phyloP scores from a whole-genome alignment of 1,140 invertebrate genomes.

The Aphelenchoides fujianensis region DNA sequence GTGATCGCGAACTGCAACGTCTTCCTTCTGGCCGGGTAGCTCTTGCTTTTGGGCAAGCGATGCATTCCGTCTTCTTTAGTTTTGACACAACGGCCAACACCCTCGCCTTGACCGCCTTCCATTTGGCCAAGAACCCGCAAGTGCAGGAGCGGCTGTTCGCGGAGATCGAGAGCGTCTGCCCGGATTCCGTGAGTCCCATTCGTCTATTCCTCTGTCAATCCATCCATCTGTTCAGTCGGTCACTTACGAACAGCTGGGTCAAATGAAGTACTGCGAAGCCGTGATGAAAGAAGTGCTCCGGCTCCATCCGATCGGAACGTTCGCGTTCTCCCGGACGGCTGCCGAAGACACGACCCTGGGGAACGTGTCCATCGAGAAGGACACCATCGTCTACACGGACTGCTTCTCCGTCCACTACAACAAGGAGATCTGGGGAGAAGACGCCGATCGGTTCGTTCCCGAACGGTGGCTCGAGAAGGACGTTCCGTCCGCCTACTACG shows the following conservation, averaged over 20 bases:
- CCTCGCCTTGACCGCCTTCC: slow-evolving; percentile 70
- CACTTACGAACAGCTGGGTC: slow-evolving; percentile 41
- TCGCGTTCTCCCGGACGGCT: slow-evolving; percentile 18
- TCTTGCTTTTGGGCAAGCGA: slow-evolving; percentile 60
- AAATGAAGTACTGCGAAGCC: slow-evolving; percentile 44
- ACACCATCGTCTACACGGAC: slow-evolving; percentile 33
- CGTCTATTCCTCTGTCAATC: background rate
- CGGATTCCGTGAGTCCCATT: slow-evolving; percentile 25
- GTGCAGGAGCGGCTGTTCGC: slow-evolving; percentile 68
- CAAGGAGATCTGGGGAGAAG: slow-evolving; percentile 34
- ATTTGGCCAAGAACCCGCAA: slow-evolving; percentile 69
- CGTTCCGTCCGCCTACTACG: slow-evolving; percentile 59
- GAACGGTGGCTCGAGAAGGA: slow-evolving; percentile 52
- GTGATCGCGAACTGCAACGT: slow-evolving; percentile 64
- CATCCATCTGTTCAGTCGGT: slow-evolving; percentile 20
- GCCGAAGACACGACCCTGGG: slow-evolving; percentile 30
- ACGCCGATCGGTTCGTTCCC: slow-evolving; percentile 33
- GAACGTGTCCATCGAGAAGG: slow-evolving; percentile 23
- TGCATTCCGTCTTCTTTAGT: slow-evolving; percentile 66
- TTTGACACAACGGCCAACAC: slow-evolving; percentile 75
- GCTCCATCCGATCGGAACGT: slow-evolving; percentile 40
- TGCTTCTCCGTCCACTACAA: slow-evolving; percentile 28
- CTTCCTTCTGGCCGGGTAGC: slow-evolving; percentile 65
- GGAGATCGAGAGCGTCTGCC: slow-evolving; percentile 68
- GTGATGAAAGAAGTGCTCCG: slow-evolving; percentile 49